Conservation (phyloP, 2,113 vertebrate species). For the Phalacrocorax brasilianus region DNA sequence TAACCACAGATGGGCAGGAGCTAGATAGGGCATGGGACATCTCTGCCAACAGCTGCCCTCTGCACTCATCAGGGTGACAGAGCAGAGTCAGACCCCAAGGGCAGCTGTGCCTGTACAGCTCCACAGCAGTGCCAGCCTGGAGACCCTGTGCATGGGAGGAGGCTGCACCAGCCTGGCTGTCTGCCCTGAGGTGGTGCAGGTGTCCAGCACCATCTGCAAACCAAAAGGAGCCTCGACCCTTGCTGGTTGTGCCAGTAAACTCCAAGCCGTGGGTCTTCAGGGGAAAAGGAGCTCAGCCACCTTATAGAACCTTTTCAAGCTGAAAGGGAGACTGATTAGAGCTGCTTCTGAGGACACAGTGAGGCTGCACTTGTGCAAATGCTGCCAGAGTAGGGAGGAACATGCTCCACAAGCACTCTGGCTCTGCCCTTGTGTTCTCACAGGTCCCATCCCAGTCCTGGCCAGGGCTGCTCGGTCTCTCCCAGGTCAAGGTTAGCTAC, state of each 20-base stretch:
- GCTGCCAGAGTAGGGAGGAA: neutral
- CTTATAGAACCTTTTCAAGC: neutral
- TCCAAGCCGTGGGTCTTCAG: neutral
- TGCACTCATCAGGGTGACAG: neutral
- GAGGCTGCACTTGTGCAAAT: neutral
- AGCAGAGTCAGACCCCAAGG: rapidly evolving
- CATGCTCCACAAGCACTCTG: neutral
- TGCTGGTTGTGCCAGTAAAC: neutral
- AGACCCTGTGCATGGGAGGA: rapidly evolving
- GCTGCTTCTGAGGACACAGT: neutral
- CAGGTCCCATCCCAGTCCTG: neutral
- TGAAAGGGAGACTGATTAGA: neutral
- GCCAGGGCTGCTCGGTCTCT: neutral
- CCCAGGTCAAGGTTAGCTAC: neutral
- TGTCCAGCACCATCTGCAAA: neutral
- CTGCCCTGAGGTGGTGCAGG: neutral
- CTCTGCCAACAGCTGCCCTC: neutral
- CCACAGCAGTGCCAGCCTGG: neutral
- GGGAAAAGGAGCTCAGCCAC: neutral
- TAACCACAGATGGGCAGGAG: neutral
- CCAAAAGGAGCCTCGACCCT: neutral
- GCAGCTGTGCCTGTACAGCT: neutral
- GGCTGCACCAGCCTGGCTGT: neutral
- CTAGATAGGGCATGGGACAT: neutral
- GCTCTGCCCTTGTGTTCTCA: neutral